Evolutionary conservation across 2,888 invertebrate genomes (phyloP).

Genomic region (Ryuthela nishihirai): DNA sequence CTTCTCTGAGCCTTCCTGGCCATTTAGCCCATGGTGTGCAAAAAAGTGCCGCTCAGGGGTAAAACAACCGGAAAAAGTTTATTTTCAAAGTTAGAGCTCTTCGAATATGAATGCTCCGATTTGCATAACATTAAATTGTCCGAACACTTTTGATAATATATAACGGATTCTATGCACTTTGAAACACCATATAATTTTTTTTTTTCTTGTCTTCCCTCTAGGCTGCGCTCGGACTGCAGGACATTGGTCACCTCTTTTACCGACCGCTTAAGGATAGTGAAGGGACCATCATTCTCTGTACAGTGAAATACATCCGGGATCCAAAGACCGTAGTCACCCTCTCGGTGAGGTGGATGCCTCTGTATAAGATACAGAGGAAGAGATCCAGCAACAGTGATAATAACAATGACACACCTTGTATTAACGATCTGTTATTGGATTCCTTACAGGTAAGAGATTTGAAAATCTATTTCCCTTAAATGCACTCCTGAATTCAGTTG

Average conservation of each 20-base stretch:
- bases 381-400: conserved; percentile 61
- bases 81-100: no score
- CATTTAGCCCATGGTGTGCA: no score
- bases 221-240: conserved; percentile 82
- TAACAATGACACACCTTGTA: conserved; percentile 64
- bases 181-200: no score
- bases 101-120: no score
- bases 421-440: conserved; percentile 77
- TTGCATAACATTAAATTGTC: no score
- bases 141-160: no score
- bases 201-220: conserved; percentile 51
- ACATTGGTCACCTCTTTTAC: conserved; percentile 91
- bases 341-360: conserved; percentile 87
- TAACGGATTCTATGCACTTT: no score
- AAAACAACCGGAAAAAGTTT: no score
- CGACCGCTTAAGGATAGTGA: conserved; percentile 80
- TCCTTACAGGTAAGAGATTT: conserved; percentile 65
- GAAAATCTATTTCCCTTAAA: no score
- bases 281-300: conserved; percentile 85
- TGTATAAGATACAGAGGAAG: conserved; percentile 73
- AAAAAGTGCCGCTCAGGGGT: no score
- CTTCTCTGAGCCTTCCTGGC: no score
- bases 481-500: no score
- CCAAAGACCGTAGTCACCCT: conserved; percentile 82
- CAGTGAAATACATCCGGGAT: conserved; percentile 73